Conservation (phyloP, 1,140 invertebrate species). For the Rhysida immarginata region DNA sequence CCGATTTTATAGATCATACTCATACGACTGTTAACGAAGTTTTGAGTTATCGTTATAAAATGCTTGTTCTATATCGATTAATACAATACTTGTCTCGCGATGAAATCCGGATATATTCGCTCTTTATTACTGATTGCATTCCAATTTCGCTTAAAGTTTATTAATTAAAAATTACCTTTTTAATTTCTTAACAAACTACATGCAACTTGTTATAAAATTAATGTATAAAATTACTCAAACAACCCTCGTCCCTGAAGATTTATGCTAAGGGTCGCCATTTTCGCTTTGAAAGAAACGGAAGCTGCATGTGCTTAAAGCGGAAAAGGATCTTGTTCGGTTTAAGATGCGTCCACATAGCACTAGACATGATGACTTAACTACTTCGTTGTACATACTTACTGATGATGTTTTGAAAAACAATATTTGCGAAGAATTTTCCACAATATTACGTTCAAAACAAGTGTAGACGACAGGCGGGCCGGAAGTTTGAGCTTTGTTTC, state of each 20-base stretch:
- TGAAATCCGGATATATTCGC: too few relatives aligned
- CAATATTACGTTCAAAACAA: neutral
- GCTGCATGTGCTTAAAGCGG: conserved; percentile 15
- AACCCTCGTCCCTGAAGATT: too few relatives aligned
- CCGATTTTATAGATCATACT: neutral
- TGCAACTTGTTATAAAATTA: too few relatives aligned
- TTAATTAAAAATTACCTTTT: too few relatives aligned
- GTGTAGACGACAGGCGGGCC: neutral
- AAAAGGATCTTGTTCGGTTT: conserved; percentile 7
- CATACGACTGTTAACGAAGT: too few relatives aligned
- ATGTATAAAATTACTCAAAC: too few relatives aligned
- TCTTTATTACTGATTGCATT: too few relatives aligned
- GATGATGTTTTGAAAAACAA: neutral
- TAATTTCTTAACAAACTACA: too few relatives aligned
- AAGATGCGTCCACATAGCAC: neutral
- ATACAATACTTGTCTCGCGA: too few relatives aligned
- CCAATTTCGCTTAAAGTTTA: too few relatives aligned
- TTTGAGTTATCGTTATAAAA: too few relatives aligned
- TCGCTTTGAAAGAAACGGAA: conserved; percentile 12
- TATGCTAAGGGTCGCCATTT: conserved; percentile 6
- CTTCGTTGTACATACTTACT: neutral
- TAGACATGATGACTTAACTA: neutral
- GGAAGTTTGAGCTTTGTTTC: conserved; percentile 7
- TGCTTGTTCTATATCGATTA: too few relatives aligned
- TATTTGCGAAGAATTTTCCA: neutral